phyloP scores from a whole-genome alignment of 2,888 invertebrate genomes.

The Pseudococcus jackbeardsleyi region DNA sequence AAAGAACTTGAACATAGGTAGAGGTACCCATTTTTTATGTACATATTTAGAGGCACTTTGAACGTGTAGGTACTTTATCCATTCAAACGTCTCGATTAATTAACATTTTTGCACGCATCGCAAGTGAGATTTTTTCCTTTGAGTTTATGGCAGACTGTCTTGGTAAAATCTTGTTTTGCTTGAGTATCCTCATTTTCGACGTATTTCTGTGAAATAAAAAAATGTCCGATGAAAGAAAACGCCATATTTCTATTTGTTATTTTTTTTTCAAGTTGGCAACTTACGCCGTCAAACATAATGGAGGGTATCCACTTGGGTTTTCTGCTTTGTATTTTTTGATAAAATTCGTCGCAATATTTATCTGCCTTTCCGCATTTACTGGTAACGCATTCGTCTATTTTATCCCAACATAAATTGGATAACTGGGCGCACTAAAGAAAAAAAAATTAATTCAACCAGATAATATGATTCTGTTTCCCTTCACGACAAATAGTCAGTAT shows the following conservation, averaged over 20 bases:
- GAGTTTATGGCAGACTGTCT: not conserved
- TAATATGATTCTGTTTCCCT: not conserved
- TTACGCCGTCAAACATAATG: conserved; percentile 7
- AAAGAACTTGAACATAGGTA: no score
- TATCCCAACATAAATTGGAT: not conserved
- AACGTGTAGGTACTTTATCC: no score
- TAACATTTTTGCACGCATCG: not conserved
- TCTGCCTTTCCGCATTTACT: not conserved
- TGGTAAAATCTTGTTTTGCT: not conserved
- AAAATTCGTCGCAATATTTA: not conserved
- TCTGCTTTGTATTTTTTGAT: not conserved
- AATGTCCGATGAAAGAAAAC: not conserved
- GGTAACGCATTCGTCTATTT: not conserved
- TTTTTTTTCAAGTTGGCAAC: no score
- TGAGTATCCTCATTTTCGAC: not conserved
- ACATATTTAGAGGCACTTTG: no score
- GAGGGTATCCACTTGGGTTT: not conserved
- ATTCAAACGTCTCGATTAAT: no score
- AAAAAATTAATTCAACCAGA: not conserved
- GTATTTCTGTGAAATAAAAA: not conserved
- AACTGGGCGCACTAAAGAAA: not conserved
- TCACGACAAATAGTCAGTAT: no score
- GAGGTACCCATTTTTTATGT: no score
- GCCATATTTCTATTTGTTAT: no score
- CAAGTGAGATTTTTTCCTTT: not conserved